Evolutionary conservation across 2,113 vertebrate species (phyloP), one percentile per base, ranked within the genome.

Genomic region (Muntiacus reevesi): DNA sequence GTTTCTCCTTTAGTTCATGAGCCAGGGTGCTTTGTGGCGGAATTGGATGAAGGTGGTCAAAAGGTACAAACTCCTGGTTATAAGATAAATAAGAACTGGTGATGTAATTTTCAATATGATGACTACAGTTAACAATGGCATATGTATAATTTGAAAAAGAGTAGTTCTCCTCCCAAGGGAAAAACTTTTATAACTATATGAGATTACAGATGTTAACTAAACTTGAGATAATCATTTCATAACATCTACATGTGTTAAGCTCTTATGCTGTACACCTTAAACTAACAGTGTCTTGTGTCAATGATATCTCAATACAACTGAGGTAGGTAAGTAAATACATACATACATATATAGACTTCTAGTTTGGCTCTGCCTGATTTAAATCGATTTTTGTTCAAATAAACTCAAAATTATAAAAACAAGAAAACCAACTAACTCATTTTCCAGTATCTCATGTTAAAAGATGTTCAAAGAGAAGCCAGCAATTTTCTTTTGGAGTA

Each of bases 401-500:
- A 83, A 89, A 90, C 78, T 33, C 84, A 45, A 85, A 47, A 91
- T 40, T 74, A 1, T 11, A 3, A 50, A 30, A 33, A 76, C 21
- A 50, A 87, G 74, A 3, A 17, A 28, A 47, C 21, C 19, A 7
- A 7, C 55, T 30, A 50, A 89, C 19, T 84, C 52, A 90, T 84
- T 59, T 83, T 71, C 52, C 52, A 74, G 2, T 57, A 36, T 27
- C 25, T 94, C 43, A 47, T 78, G 94, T 94, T 81, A 86, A 12
- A 91, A 84, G 40, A 93, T 91, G 84, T 96, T 90, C 36, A 91
- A 93, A 50, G 50, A 94, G 28, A 4, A 89, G 45, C n/a, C 62
- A 94, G 76, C 17, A 81, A 57, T 92, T 52, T 95, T 97, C 91
- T 84, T 28, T 5, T 85, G 40, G 7, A 84, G 84, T 79, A 88